Percentiles rank a stretch among this genome's conserved stretches.
phyloP scores from a whole-genome alignment of 2,888 invertebrate genomes.

The Parelbella ahira region DNA sequence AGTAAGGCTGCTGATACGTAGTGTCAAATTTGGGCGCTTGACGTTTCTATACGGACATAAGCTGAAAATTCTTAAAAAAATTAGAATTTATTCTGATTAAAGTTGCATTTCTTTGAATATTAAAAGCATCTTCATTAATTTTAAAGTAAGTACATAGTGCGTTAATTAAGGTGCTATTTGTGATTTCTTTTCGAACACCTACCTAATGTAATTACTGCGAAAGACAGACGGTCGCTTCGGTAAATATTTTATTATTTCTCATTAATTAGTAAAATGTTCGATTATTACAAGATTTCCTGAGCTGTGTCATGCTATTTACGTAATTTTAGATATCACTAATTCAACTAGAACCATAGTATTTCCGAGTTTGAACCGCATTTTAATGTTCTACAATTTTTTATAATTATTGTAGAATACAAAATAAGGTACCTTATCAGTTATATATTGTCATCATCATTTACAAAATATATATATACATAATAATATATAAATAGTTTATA shows the following conservation, averaged over 20 bases:
- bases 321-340: too few species aligned
- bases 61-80: not conserved
- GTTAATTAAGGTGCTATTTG: not conserved
- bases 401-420: too few species aligned
- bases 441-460: too few species aligned
- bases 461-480: too few species aligned
- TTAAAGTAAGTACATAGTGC: slow-evolving; percentile 1
- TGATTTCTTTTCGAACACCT: slow-evolving; percentile 6
- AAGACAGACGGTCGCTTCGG: not conserved
- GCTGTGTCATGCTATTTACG: too few species aligned
- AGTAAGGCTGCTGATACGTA: too few species aligned
- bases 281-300: too few species aligned
- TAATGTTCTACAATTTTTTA: too few species aligned
- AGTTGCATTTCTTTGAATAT: slow-evolving; percentile 3
- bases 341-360: too few species aligned
- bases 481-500: too few species aligned
- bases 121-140: not conserved
- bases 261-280: not conserved
- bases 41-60: slow-evolving; percentile 8
- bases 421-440: too few species aligned
- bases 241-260: slow-evolving; percentile 7
- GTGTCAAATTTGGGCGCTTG: slow-evolving; percentile 9
- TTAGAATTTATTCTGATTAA: not conserved
- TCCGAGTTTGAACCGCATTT: too few species aligned
- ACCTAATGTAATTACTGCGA: slow-evolving; percentile 14